phyloP scores from a whole-genome alignment of 2,888 invertebrate species.

The Oeneis ivallda region DNA sequence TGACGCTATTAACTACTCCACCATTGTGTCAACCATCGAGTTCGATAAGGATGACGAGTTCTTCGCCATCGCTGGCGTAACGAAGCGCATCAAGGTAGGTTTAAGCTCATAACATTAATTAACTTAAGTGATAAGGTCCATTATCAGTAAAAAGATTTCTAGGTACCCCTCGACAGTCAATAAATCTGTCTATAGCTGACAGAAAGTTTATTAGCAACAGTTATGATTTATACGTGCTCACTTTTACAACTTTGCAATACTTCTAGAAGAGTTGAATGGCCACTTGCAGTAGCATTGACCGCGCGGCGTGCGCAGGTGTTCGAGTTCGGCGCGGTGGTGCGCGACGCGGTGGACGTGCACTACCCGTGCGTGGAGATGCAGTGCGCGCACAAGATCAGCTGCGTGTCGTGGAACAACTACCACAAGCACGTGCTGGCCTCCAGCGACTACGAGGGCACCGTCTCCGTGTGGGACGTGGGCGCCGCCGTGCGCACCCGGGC shows the following conservation, averaged over 20 bases:
- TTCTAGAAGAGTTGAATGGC: no score
- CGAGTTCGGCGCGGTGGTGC: slow-evolving; percentile 92
- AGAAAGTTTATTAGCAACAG: no score
- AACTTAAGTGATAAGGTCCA: background rate
- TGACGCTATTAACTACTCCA: slow-evolving; percentile 93
- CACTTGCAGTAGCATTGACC: no score
- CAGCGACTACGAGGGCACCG: slow-evolving; percentile 96
- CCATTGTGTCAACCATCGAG: slow-evolving; percentile 95
- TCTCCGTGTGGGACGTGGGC: slow-evolving; percentile 95
- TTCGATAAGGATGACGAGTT: slow-evolving; percentile 98
- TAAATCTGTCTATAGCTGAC: no score
- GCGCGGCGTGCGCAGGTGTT: slow-evolving; percentile 70
- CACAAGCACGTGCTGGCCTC: slow-evolving; percentile 92
- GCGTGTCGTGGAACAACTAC: slow-evolving; percentile 96
- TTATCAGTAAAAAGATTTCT: background rate
- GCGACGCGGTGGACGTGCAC: slow-evolving; percentile 94
- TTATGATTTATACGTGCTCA: no score
- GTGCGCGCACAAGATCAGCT: slow-evolving; percentile 95
- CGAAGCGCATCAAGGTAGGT: slow-evolving; percentile 93
- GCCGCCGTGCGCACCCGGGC: slow-evolving; percentile 88
- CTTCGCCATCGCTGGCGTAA: slow-evolving; percentile 97
- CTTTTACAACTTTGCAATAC: no score
- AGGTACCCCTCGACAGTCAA: background rate
- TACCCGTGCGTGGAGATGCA: slow-evolving; percentile 96
- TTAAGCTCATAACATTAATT: background rate